Evolutionary conservation across 2,797 vertebrate species (phyloP).

Genomic region (Eulemur albifrons): DNA sequence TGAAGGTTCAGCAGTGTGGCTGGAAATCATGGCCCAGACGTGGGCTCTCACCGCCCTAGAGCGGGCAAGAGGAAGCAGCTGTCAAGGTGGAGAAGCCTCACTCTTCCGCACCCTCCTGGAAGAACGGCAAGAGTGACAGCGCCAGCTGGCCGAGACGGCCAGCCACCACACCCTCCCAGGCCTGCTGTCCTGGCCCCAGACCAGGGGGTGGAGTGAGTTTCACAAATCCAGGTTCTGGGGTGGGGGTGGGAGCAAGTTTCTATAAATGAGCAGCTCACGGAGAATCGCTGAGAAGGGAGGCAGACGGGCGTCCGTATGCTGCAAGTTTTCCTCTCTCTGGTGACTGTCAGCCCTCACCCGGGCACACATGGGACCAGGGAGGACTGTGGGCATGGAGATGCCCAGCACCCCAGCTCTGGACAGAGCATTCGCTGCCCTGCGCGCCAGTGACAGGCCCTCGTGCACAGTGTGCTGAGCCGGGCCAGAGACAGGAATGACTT

Average conservation of each 20-base stretch:
- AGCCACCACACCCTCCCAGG: neutral
- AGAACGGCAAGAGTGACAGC: neutral
- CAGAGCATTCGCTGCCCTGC: accelerated
- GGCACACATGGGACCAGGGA: accelerated
- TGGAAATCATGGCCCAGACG: neutral
- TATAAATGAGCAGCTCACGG: neutral
- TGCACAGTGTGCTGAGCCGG: accelerated
- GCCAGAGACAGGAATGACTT: neutral
- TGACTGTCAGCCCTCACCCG: neutral
- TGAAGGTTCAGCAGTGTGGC: neutral
- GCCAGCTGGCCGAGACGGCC: neutral
- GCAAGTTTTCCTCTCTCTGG: neutral
- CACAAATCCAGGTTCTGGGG: neutral
- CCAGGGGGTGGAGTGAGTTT: neutral
- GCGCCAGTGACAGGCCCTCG: accelerated
- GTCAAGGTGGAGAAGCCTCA: neutral
- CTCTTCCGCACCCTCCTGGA: neutral
- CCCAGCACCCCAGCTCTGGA: neutral
- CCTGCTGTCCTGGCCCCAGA: accelerated
- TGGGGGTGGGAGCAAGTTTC: neutral
- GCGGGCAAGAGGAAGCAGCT: neutral
- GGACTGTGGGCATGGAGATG: neutral
- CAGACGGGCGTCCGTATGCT: neutral
- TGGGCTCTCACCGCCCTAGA: neutral
- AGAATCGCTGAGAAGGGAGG: neutral